Percentiles rank a stretch among this genome's conserved stretches.
Evolutionary conservation across 2,113 vertebrate species (phyloP).

Genomic region (Periophthalmodon schlosseri): DNA sequence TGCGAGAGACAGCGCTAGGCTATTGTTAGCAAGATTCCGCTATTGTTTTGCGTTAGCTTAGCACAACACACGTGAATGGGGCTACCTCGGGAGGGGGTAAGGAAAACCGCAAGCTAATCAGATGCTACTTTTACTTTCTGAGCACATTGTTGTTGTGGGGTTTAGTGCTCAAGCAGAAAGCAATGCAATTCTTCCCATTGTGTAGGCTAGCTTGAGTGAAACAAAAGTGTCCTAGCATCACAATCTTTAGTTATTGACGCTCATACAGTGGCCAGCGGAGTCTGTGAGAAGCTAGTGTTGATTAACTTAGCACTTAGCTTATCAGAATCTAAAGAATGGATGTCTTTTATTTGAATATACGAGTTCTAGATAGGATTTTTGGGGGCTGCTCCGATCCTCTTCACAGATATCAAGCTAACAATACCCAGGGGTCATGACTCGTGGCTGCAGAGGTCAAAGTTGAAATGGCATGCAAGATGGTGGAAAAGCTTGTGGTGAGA

Average conservation of each 20-base stretch:
- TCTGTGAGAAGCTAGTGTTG: slow-evolving; percentile 61
- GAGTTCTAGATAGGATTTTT: slow-evolving; percentile 28
- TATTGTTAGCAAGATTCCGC: slow-evolving; percentile 19
- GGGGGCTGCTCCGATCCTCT: slow-evolving; percentile 28
- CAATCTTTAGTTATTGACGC: slow-evolving; percentile 62
- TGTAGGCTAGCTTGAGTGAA: slow-evolving; percentile 58
- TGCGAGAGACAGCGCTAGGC: slow-evolving; percentile 6
- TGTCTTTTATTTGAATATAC: slow-evolving; percentile 47
- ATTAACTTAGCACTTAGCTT: slow-evolving; percentile 54
- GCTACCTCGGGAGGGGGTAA: slow-evolving; percentile 49
- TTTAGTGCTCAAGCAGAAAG: slow-evolving; percentile 72
- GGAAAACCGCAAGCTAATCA: slow-evolving; percentile 71
- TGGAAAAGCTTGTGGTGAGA: slow-evolving; percentile 44
- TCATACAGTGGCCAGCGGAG: slow-evolving; percentile 67
- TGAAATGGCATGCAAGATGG: slow-evolving; percentile 66
- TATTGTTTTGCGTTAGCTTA: slow-evolving; percentile 48
- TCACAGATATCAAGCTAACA: slow-evolving; percentile 31
- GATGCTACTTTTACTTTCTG: slow-evolving; percentile 59
- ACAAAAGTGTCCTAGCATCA: slow-evolving; percentile 59
- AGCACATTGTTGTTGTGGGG: slow-evolving; percentile 76
- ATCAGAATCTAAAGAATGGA: slow-evolving; percentile 42
- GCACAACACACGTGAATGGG: slow-evolving; percentile 69
- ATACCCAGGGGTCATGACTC: slow-evolving; percentile 62
- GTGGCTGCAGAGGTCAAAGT: slow-evolving; percentile 69
- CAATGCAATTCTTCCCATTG: slow-evolving; percentile 72